These are phyloP conservation scores for Zaprionus ghesquierei DNA, from an alignment of 1,140 invertebrate species.

Conservation along the genomic window DNA sequence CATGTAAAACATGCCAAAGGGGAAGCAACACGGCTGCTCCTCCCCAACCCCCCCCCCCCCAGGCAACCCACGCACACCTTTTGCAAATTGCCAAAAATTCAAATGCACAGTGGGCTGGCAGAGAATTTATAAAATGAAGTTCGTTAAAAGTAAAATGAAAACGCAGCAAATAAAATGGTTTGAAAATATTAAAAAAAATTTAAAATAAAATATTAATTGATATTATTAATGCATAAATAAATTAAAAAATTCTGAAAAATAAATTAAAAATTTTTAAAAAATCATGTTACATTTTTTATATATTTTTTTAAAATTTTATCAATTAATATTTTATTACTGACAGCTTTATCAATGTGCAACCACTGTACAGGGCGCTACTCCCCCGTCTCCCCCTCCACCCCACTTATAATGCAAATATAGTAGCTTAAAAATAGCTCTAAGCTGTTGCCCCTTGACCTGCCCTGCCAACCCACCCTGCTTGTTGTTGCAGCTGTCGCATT, in stretches of 20 bases:
- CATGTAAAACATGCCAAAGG: slow-evolving; percentile 54
- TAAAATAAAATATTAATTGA: no score
- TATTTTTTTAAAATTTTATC: neutral
- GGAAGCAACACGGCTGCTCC: neutral
- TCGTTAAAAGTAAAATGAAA: no score
- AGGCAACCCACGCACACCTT: neutral
- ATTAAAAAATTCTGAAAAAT: no score
- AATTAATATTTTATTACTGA: neutral
- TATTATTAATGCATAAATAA: no score
- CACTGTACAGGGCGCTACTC: slow-evolving; percentile 1
- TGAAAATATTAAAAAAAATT: no score
- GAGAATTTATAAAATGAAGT: no score
- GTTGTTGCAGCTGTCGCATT: slow-evolving; percentile 26
- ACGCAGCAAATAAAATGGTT: no score
- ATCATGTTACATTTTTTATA: no score
- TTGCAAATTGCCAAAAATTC: slow-evolving; percentile 35
- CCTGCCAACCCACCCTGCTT: neutral
- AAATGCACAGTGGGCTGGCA: neutral
- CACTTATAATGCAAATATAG: neutral
- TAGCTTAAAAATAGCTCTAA: slow-evolving; percentile 10
- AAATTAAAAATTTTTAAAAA: no score
- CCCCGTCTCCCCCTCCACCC: neutral
- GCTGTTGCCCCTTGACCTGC: slow-evolving; percentile 9
- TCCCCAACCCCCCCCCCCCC: slow-evolving; percentile 6
- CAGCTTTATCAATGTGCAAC: neutral